phyloP scores from a whole-genome alignment of 2,113 vertebrate genomes.

The Semnornis frantzii region DNA sequence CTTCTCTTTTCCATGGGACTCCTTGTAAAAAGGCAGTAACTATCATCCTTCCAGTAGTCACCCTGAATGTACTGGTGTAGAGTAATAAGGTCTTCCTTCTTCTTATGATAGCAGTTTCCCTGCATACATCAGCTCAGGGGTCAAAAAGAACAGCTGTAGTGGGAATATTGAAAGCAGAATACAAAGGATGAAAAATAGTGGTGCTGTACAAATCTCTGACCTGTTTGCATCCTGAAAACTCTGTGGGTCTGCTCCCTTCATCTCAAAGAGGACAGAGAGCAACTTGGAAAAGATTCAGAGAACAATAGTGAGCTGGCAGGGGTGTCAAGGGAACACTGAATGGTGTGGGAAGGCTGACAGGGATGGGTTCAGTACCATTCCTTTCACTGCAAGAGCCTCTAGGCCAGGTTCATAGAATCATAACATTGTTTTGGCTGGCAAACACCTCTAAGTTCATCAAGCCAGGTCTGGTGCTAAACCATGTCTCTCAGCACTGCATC shows the following conservation, averaged over 20 bases:
- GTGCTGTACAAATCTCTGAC: not conserved
- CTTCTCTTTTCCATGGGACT: no score
- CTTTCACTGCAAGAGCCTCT: not conserved
- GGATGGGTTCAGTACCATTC: not conserved
- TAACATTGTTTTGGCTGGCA: no score
- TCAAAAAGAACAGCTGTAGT: not conserved
- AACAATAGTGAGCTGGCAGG: not conserved
- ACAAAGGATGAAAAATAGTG: not conserved
- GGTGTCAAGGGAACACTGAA: not conserved
- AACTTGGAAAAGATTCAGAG: not conserved
- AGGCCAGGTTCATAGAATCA: no score
- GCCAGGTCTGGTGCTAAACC: no score
- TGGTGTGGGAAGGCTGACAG: not conserved
- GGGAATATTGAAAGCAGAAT: not conserved
- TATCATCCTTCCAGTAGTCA: no score
- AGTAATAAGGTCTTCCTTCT: no score
- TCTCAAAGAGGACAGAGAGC: not conserved
- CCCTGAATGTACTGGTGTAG: no score
- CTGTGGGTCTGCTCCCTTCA: not conserved
- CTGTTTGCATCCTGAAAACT: not conserved
- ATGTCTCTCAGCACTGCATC: no score
- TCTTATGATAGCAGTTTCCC: not conserved
- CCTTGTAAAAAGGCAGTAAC: no score
- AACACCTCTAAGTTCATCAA: no score
- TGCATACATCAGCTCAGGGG: not conserved